These are phyloP conservation scores for Spodoptera litura DNA, from an alignment of 1,140 invertebrate genomes.

Conservation along the genomic window DNA sequence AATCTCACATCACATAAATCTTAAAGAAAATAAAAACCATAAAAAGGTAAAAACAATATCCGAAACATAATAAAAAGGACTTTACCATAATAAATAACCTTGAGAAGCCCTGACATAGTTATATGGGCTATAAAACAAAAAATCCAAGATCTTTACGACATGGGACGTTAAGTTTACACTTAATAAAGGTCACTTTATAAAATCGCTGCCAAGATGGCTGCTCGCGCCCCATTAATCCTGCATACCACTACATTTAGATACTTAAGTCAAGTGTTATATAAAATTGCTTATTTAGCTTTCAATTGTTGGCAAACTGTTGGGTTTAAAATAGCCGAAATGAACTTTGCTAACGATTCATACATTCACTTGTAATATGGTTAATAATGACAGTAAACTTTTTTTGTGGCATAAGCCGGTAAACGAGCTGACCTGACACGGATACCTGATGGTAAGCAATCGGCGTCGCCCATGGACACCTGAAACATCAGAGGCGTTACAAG, in stretches of 20 bases:
- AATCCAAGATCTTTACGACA: conserved; percentile 33
- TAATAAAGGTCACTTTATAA: conserved; percentile 43
- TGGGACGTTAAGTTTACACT: conserved; percentile 28
- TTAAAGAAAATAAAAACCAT: not conserved
- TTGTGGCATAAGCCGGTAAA: no score
- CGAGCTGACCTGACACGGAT: no score
- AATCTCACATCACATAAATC: no score
- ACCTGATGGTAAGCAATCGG: no score
- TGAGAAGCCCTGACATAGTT: not conserved
- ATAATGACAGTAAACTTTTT: no score
- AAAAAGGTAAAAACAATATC: conserved; percentile 1
- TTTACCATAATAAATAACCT: conserved; percentile 1
- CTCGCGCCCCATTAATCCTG: conserved; percentile 20
- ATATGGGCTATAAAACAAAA: conserved; percentile 38
- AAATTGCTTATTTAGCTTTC: conserved; percentile 2
- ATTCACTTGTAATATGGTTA: no score
- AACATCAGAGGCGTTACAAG: no score
- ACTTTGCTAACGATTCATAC: no score
- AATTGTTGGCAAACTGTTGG: not conserved
- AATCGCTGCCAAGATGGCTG: conserved; percentile 10
- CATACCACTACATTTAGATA: not conserved
- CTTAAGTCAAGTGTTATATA: conserved; percentile 11
- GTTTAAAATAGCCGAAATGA: not conserved
- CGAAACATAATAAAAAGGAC: not conserved
- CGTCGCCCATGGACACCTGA: no score